Evolutionary conservation across 2,888 invertebrate species (phyloP).

Genomic region (Pemphredon lugubris): DNA sequence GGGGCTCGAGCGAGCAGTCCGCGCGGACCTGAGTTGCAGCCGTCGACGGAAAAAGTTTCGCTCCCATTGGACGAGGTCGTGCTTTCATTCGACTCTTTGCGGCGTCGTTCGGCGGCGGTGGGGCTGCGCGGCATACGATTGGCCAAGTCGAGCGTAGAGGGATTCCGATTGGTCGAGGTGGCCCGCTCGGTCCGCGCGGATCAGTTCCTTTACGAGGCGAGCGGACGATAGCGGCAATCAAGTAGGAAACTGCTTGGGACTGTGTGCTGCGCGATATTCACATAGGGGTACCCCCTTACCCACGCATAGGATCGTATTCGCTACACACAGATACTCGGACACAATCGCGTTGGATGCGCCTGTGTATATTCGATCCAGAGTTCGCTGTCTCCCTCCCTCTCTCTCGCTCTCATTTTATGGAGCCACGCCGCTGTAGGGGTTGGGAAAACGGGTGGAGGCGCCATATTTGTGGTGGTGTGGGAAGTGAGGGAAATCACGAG

Average conservation of each 20-base stretch:
- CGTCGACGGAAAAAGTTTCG: slow-evolving; percentile 65
- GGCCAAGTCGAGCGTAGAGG: slow-evolving; percentile 55
- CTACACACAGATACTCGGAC: slow-evolving; percentile 44
- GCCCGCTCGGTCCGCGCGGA: slow-evolving; percentile 74
- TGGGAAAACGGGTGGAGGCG: slow-evolving; percentile 79
- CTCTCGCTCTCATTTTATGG: slow-evolving; percentile 58
- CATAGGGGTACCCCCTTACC: slow-evolving; percentile 73
- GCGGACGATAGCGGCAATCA: slow-evolving; percentile 81
- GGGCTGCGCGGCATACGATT: slow-evolving; percentile 51
- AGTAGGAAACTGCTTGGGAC: slow-evolving; percentile 81
- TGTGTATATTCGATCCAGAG: slow-evolving; percentile 45
- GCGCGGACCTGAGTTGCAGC: slow-evolving; percentile 72
- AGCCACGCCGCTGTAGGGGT: slow-evolving; percentile 69
- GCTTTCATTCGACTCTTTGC: slow-evolving; percentile 70
- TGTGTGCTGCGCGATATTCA: slow-evolving; percentile 80
- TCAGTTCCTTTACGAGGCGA: slow-evolving; percentile 74
- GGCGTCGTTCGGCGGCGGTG: slow-evolving; percentile 29
- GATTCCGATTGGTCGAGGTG: slow-evolving; percentile 68
- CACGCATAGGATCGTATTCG: slow-evolving; percentile 62
- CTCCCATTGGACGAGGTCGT: slow-evolving; percentile 66
- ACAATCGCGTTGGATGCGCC: slow-evolving; percentile 37
- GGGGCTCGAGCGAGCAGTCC: slow-evolving; percentile 68
- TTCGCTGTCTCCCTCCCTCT: slow-evolving; percentile 23
- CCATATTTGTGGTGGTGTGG: slow-evolving; percentile 80
- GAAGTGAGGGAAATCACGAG: slow-evolving; percentile 80